Evolutionary conservation across 2,113 vertebrate genomes (phyloP), one percentile per base, ranked within the genome.

Genomic region (Xiphophorus maculatus): DNA sequence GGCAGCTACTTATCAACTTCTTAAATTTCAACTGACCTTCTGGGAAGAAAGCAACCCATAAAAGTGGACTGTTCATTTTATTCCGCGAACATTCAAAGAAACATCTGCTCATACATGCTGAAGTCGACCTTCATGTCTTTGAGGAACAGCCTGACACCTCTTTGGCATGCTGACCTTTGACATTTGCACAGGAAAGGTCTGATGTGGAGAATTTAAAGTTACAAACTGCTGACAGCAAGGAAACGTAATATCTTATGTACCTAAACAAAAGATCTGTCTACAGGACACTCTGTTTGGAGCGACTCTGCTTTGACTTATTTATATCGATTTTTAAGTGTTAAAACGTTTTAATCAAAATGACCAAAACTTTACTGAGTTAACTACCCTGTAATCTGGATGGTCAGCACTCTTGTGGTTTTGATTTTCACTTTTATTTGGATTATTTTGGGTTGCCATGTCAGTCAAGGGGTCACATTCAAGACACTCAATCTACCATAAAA

Each of bases 191-290:
- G 33, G 19, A 69, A 25, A 80, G 69, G 76, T 81, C 86, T 71
- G 19, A 29, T 68, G 35, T 69, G 74, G 60, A 66, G 42, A 40
- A 42, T 74, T 71, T 40, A 15, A 70, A 70, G 40, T 69, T 77
- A 80, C 71, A 72, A 72, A 66, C 65, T 74, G 76, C 68, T 73
- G 76, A 35, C 25, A 67, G 63, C 33, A n/a, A 78, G 62, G 80
- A 81, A 79, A 79, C 15, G 65, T 5, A 74, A 87, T 68, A 82
- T 40, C 54, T 58, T 14, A 70, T 12, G 3, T 54, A 66, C 64
- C 28, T 27, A 5, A 27, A 63, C 22, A 58, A 30, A 66, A 71
- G 3, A 7, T 30, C 29, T 51, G 13, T 48, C 40, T 9, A 44
- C 63, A 17, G 40, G 40, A 68, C 11, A 15, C 63, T 5, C 32